Percentiles rank a stretch among this genome's conserved stretches.
Evolutionary conservation across 2,113 vertebrate genomes (phyloP).

Genomic region (Eidolon helvum): DNA sequence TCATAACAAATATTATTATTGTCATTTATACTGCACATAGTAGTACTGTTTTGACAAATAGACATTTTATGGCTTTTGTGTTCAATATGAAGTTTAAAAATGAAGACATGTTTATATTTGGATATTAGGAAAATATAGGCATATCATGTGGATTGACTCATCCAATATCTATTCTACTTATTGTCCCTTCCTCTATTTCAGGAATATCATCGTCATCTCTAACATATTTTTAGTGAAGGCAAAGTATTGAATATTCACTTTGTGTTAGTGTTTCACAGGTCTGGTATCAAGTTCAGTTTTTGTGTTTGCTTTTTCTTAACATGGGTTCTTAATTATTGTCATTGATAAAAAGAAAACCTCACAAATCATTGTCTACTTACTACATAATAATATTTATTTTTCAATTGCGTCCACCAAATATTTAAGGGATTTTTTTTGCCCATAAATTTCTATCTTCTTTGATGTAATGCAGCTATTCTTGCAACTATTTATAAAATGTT

Average conservation of each 20-base stretch:
- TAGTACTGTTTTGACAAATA: background rate
- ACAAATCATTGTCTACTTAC: background rate
- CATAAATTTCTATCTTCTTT: slow-evolving; percentile 46
- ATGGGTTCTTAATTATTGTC: slow-evolving; percentile 11
- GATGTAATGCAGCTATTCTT: slow-evolving; percentile 28
- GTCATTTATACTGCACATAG: background rate
- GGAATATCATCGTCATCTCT: background rate
- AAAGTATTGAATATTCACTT: background rate
- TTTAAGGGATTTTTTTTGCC: background rate
- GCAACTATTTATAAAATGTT: background rate
- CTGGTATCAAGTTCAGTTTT: background rate
- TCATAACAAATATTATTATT: background rate
- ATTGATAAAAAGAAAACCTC: slow-evolving; percentile 40
- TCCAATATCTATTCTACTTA: background rate
- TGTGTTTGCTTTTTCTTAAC: background rate
- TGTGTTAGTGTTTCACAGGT: background rate
- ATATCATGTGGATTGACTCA: background rate
- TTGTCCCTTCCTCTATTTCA: background rate
- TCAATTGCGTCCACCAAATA: background rate
- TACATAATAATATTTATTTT: slow-evolving; percentile 6
- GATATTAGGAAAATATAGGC: background rate
- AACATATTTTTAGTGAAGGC: background rate
- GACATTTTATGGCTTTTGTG: background rate
- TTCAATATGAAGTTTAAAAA: background rate
- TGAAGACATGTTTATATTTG: background rate